A percentile compares a stretch with the other conserved stretches of the same genome.
phyloP scores from a whole-genome alignment of 2,797 vertebrate genomes.

The Ataeniobius toweri region DNA sequence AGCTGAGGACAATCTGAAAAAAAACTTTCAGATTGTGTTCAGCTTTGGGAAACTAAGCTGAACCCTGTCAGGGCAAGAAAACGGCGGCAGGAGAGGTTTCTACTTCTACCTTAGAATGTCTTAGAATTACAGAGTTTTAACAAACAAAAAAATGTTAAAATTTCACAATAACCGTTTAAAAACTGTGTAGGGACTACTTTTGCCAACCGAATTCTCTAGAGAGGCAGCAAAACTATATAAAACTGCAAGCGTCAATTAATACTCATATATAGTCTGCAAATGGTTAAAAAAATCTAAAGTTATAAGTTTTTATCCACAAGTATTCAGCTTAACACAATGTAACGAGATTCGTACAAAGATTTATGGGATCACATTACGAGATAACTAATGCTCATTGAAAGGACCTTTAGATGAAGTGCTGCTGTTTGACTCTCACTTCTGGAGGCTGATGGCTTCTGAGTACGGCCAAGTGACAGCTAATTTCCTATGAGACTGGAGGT shows the following conservation, averaged over 20 bases:
- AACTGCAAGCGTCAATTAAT: background rate
- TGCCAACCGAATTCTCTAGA: background rate
- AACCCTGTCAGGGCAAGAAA: no score
- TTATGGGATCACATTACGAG: slow-evolving; percentile 11
- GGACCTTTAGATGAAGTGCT: slow-evolving; percentile 11
- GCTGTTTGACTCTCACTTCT: slow-evolving; percentile 4
- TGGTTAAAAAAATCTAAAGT: background rate
- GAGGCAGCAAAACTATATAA: background rate
- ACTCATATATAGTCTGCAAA: background rate
- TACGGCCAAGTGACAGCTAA: slow-evolving; percentile 8
- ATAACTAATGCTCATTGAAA: slow-evolving; percentile 14
- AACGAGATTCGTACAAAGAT: slow-evolving; percentile 1
- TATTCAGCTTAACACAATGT: background rate
- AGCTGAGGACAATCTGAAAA: no score
- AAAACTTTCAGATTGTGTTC: no score
- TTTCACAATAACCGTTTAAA: background rate
- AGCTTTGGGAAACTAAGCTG: no score
- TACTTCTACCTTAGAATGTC: no score
- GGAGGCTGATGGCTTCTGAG: slow-evolving; percentile 4
- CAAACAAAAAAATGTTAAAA: background rate
- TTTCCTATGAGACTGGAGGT: slow-evolving; percentile 12
- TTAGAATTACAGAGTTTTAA: background rate
- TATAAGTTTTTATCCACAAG: background rate
- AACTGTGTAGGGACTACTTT: background rate
- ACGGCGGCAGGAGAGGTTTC: no score